Base-by-base conservation (phyloP, 2,113 vertebrate genomes). In the Entosphenus tridentatus region DNA sequence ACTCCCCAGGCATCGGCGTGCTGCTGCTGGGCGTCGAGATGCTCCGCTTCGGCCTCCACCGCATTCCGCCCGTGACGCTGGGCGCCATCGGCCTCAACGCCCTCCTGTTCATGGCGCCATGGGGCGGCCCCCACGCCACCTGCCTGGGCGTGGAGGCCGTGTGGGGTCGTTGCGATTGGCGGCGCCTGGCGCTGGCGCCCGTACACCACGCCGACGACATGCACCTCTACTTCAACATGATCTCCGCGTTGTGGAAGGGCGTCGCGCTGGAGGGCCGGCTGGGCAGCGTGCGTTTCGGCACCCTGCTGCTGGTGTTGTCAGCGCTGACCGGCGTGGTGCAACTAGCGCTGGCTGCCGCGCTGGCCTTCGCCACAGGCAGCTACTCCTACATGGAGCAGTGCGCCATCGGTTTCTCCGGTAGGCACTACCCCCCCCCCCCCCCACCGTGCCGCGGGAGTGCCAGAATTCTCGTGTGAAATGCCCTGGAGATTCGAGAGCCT, bases 161-260 rank as follows among this genome's bases (percentile, higher is more conserved):
- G 1, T 85, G 80, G 77, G 75, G 83, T 76, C 70, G 21, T 1
- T 72, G 55, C 14, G 86, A 89, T 72, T 97, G 91, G 91, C 78
- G 77, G 2, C 86, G 90, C 56, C 75, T 97, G 2, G 73, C 95
- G 16, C 81, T 93, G 2, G 83, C 88, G 5, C 87, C 87, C 1
- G 16, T 96, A 67, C 90, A 97, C 77, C 93, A 97, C 3, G 82
- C 58, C 0, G 83, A 93, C 7, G 90, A 96, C 57, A 86, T 82
- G 84, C 93, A 97, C 68, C 82, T 97, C 14, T 96, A 96, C 74
- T 97, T 86, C 76, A 97, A 97, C 74, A 96, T 97, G 90, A 75
- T 71, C 3, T 97, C 91, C 57, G 80, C 96, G 75, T 79, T 97
- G 9, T 95, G 86, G 85, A 97, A 96, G 71, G 91, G 93, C 8